These are phyloP conservation scores for Meiosimyza platycephala DNA, from an alignment of 2,888 invertebrate species.

Conservation along the genomic window DNA sequence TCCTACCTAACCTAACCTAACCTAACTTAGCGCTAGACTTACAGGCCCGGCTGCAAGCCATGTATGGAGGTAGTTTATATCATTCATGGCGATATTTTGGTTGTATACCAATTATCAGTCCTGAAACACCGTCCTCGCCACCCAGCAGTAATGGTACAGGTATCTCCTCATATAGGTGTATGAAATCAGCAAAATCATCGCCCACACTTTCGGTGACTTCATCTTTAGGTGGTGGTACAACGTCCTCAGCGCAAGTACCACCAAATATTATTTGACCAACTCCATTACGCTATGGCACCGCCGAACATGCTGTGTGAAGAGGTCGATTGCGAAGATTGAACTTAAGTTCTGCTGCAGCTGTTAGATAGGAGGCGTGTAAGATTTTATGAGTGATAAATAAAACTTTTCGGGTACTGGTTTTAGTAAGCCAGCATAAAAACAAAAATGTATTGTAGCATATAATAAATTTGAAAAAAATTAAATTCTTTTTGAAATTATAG, in stretches of 20 bases:
- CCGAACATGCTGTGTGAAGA: constrained; percentile 61
- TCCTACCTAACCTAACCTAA: no score
- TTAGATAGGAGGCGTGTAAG: no score
- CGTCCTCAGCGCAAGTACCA: constrained; percentile 56
- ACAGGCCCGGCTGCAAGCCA: constrained; percentile 66
- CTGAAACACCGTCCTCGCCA: constrained; percentile 66
- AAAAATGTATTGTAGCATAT: no score
- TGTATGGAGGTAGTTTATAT: constrained; percentile 66
- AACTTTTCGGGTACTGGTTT: no score
- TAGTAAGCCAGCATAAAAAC: not conserved
- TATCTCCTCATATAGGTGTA: constrained; percentile 62
- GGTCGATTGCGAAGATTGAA: not conserved
- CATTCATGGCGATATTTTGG: constrained; percentile 67
- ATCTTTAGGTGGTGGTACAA: constrained; percentile 40
- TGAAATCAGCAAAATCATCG: constrained; percentile 65
- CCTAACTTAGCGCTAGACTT: no score
- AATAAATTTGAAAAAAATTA: no score
- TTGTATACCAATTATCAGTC: constrained; percentile 62
- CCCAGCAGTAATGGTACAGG: constrained; percentile 63
- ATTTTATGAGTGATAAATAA: no score
- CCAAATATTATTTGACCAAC: constrained; percentile 68
- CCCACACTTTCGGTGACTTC: constrained; percentile 52
- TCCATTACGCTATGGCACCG: constrained; percentile 67
- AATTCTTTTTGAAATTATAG: no score
- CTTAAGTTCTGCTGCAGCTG: no score